Conservation (phyloP, 1,140 invertebrate genomes). For the Drosophila tani region DNA sequence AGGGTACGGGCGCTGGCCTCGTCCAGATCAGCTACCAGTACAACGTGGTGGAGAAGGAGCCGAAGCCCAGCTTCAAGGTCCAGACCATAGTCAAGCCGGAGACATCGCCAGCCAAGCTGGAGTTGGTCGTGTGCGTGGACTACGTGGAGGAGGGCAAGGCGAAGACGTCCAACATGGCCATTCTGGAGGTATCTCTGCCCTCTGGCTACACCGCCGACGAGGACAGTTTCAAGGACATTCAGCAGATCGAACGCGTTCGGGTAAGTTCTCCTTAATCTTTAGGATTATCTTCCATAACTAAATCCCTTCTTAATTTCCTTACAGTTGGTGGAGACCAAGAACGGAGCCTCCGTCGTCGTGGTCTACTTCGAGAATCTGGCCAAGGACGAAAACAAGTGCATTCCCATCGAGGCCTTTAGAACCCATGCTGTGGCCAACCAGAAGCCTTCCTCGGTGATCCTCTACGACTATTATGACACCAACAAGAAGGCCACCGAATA, state of each 20-base stretch:
- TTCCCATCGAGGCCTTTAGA: constrained; percentile 92
- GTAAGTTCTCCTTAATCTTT: constrained; percentile 44
- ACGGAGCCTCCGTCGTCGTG: constrained; percentile 90
- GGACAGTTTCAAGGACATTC: constrained; percentile 65
- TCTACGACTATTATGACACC: constrained; percentile 97
- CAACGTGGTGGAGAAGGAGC: constrained; percentile 92
- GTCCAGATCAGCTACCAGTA: constrained; percentile 93
- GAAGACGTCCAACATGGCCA: constrained; percentile 92
- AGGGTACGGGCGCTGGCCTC: constrained; percentile 91
- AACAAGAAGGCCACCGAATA: constrained; percentile 87
- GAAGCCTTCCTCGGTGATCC: constrained; percentile 92
- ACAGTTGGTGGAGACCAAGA: constrained; percentile 90
- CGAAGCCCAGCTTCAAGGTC: constrained; percentile 92
- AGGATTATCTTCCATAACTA: not conserved
- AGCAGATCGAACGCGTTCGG: constrained; percentile 64
- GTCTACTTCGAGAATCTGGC: constrained; percentile 94
- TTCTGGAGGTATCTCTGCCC: constrained; percentile 94
- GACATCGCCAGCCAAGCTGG: constrained; percentile 89
- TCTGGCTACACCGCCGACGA: constrained; percentile 89
- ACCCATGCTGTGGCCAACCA: constrained; percentile 93
- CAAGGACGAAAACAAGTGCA: constrained; percentile 89
- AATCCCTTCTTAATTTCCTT: not conserved
- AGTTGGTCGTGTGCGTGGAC: constrained; percentile 90
- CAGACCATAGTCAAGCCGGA: constrained; percentile 90
- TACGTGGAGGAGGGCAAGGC: constrained; percentile 68